These are phyloP conservation scores for Pseudorectes ferrugineus DNA, from an alignment of 2,113 vertebrate genomes.

Conservation along the genomic window DNA sequence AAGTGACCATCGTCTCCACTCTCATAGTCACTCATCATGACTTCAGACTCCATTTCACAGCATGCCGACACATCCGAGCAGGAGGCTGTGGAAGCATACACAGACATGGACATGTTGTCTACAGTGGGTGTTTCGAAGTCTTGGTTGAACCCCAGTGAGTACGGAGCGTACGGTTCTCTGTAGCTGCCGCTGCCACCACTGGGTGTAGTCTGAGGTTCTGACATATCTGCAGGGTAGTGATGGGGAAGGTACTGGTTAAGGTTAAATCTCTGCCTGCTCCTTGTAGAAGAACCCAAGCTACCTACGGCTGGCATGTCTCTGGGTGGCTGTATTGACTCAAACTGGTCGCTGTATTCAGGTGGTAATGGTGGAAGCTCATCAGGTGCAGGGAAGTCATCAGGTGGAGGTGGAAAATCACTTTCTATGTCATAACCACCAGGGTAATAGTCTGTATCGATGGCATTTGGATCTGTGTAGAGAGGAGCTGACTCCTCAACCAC, in stretches of 20 bases:
- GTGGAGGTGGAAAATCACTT: slow-evolving; percentile 94
- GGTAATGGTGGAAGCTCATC: slow-evolving; percentile 89
- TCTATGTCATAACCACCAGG: slow-evolving; percentile 97
- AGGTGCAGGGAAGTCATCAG: slow-evolving; percentile 86
- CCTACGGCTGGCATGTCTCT: slow-evolving; percentile 73
- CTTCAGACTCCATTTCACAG: slow-evolving; percentile 91
- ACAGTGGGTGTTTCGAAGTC: slow-evolving; percentile 83
- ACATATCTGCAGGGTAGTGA: slow-evolving; percentile 82
- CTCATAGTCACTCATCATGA: slow-evolving; percentile 95
- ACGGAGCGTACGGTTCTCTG: slow-evolving; percentile 75
- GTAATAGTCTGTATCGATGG: slow-evolving; percentile 97
- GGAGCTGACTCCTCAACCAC: slow-evolving; percentile 86
- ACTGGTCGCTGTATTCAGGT: slow-evolving; percentile 84
- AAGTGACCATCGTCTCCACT: slow-evolving; percentile 90
- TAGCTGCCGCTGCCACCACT: slow-evolving; percentile 68
- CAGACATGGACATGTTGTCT: slow-evolving; percentile 89
- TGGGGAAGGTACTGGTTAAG: slow-evolving; percentile 90
- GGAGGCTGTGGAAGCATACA: slow-evolving; percentile 90
- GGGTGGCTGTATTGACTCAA: slow-evolving; percentile 84
- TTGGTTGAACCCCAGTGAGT: slow-evolving; percentile 76
- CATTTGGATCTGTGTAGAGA: slow-evolving; percentile 86
- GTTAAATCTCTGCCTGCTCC: slow-evolving; percentile 85
- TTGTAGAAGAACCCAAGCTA: slow-evolving; percentile 72
- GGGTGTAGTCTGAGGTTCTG: slow-evolving; percentile 72
- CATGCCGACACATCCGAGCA: slow-evolving; percentile 97